phyloP scores from a whole-genome alignment of 2,888 invertebrate species.

The Sesia apiformis region DNA sequence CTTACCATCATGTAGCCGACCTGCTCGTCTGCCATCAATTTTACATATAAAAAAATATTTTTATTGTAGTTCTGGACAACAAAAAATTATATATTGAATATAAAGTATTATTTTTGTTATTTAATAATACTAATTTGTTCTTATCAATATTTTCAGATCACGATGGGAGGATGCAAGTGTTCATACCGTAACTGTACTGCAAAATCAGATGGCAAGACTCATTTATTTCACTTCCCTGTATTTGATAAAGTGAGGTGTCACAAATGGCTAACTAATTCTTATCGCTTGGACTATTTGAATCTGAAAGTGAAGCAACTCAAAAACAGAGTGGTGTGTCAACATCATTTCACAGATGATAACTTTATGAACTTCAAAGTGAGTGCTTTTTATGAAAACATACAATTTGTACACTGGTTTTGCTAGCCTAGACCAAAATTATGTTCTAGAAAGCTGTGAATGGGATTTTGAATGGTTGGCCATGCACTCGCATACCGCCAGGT shows the following conservation, averaged over 20 bases:
- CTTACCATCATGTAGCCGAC: too few relatives aligned
- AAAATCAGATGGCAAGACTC: conserved; percentile 66
- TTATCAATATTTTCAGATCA: conserved; percentile 3
- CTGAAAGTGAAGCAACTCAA: conserved; percentile 73
- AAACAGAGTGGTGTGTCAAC: conserved; percentile 76
- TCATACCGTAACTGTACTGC: conserved; percentile 70
- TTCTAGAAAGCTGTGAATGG: too few relatives aligned
- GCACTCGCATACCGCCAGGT: background rate
- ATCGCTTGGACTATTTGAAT: conserved; percentile 64
- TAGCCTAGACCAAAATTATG: too few relatives aligned
- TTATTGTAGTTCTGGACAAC: background rate
- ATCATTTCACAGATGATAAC: conserved; percentile 70
- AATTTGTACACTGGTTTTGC: too few relatives aligned
- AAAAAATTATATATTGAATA: background rate
- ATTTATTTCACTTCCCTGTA: conserved; percentile 78
- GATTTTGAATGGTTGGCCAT: background rate
- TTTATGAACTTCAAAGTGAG: conserved; percentile 71
- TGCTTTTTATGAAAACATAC: too few relatives aligned
- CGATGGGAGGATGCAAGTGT: conserved; percentile 77
- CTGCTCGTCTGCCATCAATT: background rate
- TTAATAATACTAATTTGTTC: background rate
- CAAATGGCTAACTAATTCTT: conserved; percentile 73
- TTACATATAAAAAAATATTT: background rate
- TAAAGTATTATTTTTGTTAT: background rate
- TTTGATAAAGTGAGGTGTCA: conserved; percentile 74